Base-by-base conservation (phyloP, 30 jellyfish, hydroid and myxozoan species). In the Chironex yamaguchii region DNA sequence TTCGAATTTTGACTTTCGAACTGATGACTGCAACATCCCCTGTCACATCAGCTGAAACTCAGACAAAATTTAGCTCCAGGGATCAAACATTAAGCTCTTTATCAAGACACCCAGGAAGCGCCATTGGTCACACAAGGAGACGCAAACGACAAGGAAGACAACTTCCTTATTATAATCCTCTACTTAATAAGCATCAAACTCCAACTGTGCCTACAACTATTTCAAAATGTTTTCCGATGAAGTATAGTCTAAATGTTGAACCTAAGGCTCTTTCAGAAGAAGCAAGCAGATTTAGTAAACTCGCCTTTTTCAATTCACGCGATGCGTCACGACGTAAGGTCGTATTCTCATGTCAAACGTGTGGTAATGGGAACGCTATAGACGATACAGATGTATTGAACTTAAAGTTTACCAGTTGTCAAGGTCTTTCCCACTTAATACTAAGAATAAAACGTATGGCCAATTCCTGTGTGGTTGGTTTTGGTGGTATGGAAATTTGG, bases 401-500 rank as follows among this genome's bases (percentile, higher is more conserved):
- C 17, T 42, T 6, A 9, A 6, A 42, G 9, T 42, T 42, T 42
- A 42, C 9, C 58, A 42, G 17, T 42, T 9, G 13, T 6, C 58
- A 42, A 42, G 17, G 58, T 42, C 13, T 17, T 17, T 6, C 58
- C 58, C 58, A 42, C 17, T 34, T 73, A 2, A 52, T 73, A 25
- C 4, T 85, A 21, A 58, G 95, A 51, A 67, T 85, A 1, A 35
- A 34, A 13, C 71, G 89, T 36, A 85, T 87, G n/a, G 89, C 42
- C 22, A 70, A 74, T 0, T 85, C 95, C 29, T 64, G 88, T 21
- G 95, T 72, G 22, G 89, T 89, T 13, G 92, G 89, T 24, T 12
- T 92, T 22, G 87, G 76, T 25, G 58, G 82, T 26, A 62, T 92
- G 2, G 96, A 92, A 76, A 90, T 87, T 4, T 86, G 97, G 98